Evolutionary conservation across 1,140 invertebrate species (phyloP).

Genomic region (Mamestra configurata): DNA sequence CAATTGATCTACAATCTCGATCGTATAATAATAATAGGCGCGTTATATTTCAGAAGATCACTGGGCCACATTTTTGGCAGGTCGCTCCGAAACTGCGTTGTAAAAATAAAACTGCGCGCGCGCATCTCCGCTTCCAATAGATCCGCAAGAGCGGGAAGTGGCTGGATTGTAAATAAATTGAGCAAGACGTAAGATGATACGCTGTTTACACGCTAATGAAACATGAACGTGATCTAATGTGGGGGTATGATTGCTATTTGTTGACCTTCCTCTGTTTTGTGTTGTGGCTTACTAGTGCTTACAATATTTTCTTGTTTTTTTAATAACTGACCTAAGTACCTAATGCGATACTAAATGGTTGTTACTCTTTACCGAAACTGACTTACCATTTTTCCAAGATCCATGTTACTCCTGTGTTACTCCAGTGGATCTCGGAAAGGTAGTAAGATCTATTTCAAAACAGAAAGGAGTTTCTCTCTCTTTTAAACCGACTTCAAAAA

Average conservation of each 20-base stretch:
- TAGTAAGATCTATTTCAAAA: too few relatives aligned
- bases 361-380: too few relatives aligned
- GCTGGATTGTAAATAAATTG: conserved; percentile 23
- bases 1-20: conserved; percentile 21
- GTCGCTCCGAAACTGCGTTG: conserved; percentile 61
- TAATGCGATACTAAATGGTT: too few relatives aligned
- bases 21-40: conserved; percentile 49
- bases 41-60: conserved; percentile 71
- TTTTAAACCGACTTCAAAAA: too few relatives aligned
- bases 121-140: conserved; percentile 46
- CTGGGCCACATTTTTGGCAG: conserved; percentile 81
- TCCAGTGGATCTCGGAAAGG: too few relatives aligned
- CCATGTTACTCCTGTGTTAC: too few relatives aligned
- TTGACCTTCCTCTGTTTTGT: neutral
- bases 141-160: conserved; percentile 36
- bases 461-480: too few relatives aligned
- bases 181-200: conserved; percentile 15
- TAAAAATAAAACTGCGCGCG: conserved; percentile 63
- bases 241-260: neutral
- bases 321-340: too few relatives aligned
- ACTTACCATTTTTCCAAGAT: too few relatives aligned
- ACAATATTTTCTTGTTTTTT: too few relatives aligned
- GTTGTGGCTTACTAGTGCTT: too few relatives aligned
- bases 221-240: neutral
- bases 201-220: too few relatives aligned